Evolutionary conservation across 2,888 invertebrate species (phyloP).

Genomic region (Thecophora atra): DNA sequence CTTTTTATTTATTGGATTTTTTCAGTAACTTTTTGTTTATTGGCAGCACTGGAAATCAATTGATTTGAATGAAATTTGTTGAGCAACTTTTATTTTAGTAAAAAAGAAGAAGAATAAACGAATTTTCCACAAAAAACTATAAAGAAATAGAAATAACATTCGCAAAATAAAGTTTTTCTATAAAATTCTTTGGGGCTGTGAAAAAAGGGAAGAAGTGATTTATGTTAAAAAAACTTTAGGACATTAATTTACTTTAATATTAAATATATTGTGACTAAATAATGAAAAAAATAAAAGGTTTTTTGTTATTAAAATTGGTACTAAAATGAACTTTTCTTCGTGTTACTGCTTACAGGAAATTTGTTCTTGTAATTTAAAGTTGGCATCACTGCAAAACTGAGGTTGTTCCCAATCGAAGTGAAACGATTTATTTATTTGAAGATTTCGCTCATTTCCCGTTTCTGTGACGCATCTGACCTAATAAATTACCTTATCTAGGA

Average conservation of each 20-base stretch:
- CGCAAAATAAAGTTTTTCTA: too few species aligned
- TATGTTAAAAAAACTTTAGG: too few species aligned
- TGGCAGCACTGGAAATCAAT: conserved; percentile 14
- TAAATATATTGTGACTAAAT: too few species aligned
- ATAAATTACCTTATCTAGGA: conserved; percentile 29
- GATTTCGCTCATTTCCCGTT: conserved; percentile 32
- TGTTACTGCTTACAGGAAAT: too few species aligned
- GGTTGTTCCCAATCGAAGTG: not conserved
- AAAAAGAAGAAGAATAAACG: conserved; percentile 25
- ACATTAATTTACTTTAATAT: too few species aligned
- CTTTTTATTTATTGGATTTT: not conserved
- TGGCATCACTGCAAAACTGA: conserved; percentile 5
- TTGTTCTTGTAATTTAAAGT: too few species aligned
- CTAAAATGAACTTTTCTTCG: too few species aligned
- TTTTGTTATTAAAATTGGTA: too few species aligned
- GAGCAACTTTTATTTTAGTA: not conserved
- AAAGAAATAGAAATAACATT: not conserved
- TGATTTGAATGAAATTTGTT: conserved; percentile 19
- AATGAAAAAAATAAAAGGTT: too few species aligned
- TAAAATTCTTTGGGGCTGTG: too few species aligned
- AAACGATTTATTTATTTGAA: conserved; percentile 14
- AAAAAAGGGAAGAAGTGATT: conserved; percentile 32
- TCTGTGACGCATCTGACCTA: conserved; percentile 34
- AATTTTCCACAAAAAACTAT: not conserved
- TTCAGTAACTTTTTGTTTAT: too few species aligned